Conservation (phyloP, 2,797 vertebrate genomes). For the Chiloscyllium punctatum region DNA sequence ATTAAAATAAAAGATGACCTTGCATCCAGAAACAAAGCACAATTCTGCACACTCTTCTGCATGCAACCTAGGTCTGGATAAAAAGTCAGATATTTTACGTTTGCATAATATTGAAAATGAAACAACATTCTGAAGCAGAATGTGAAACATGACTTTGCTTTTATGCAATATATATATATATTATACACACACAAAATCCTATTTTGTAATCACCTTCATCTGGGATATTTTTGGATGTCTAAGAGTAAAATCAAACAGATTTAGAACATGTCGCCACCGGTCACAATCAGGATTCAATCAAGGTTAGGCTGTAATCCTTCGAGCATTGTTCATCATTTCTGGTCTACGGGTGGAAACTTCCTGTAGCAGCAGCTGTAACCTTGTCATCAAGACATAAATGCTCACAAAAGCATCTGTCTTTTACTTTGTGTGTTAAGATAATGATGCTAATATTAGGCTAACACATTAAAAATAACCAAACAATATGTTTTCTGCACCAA, state of each 20-base stretch:
- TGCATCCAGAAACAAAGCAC: not conserved
- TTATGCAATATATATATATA: not conserved
- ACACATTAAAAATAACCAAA: slow-evolving; percentile 12
- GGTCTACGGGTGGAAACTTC: slow-evolving; percentile 36
- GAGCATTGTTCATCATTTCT: slow-evolving; percentile 34
- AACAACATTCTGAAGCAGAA: not conserved
- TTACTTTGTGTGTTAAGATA: not conserved
- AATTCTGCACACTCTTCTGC: not conserved
- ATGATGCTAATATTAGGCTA: slow-evolving; percentile 35
- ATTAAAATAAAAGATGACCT: not conserved
- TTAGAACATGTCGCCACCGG: slow-evolving; percentile 34
- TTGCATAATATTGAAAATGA: not conserved
- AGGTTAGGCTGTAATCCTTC: slow-evolving; percentile 34
- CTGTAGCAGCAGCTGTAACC: slow-evolving; percentile 32
- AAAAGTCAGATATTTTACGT: not conserved
- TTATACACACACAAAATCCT: not conserved
- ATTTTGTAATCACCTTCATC: not conserved
- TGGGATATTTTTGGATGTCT: slow-evolving; percentile 9
- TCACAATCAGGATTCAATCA: slow-evolving; percentile 34
- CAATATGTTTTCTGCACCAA: slow-evolving; percentile 16
- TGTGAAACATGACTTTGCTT: not conserved
- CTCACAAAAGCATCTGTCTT: slow-evolving; percentile 36
- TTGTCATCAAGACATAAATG: slow-evolving; percentile 30
- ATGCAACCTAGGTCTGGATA: too few relatives aligned
- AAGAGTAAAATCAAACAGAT: not conserved